Evolutionary conservation across 2,888 invertebrate species (phyloP), one percentile per base, ranked within the genome.

Genomic region (Cerastis leucographa): DNA sequence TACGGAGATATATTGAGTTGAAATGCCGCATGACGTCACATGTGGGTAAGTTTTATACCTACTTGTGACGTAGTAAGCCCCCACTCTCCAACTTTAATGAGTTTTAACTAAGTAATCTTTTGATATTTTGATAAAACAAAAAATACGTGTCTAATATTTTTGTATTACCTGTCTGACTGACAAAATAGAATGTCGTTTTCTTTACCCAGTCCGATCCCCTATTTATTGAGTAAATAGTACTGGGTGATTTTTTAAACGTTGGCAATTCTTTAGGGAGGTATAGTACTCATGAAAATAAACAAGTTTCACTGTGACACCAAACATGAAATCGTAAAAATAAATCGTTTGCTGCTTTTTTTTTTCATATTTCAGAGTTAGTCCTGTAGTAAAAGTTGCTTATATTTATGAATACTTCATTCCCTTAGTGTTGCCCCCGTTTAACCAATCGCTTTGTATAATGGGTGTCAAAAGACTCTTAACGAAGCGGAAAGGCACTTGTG

Each of bases 221-320:
- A n/a, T 40, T 81, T 84, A 86, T 78, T 65, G 84, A 70, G 74
- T 76, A 61, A 61, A 61, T 19, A 61, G 35, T 1, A 35, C 9
- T 8, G 19, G 19, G 1, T 61, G 35, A 61, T 0, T 61, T 61
- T 61, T 35, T 61, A 61, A 19, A 59, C 29, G 59, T 17, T 2
- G 17, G 29, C 25, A 54, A 54, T 14, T 6, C 5, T 54, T 4
- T 54, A 8, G 9, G n/a, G n/a, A n/a, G 1, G 0, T 25, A 12
- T 14, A n/a, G 12, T 25, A 56, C 25, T 56, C 14, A 25, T 56
- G 14, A 59, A 59, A 59, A 59, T 59, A 0, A 56, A 25, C 25
- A 12, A 56, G 5, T 56, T 25, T 56, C 14, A 25, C 8, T 25
- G 14, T 14, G 0, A 11, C 0, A n/a, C 11, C 51, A n/a, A 54